phyloP scores from a whole-genome alignment of 53 echinoderm and acorn worm genomes.

The Holothuria leucospilota region DNA sequence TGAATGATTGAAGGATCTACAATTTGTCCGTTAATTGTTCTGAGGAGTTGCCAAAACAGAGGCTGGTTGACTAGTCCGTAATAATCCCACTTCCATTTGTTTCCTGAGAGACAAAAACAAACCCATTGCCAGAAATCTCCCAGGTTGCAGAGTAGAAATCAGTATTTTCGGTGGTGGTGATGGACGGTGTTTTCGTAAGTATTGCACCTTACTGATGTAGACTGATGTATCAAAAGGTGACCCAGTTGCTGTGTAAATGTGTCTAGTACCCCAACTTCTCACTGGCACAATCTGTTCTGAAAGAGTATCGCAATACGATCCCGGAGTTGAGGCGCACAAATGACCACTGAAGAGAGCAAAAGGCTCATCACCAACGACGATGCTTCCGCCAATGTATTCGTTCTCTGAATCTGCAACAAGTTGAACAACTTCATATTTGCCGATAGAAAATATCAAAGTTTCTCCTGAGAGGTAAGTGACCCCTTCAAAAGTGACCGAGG shows the following conservation, averaged over 20 bases:
- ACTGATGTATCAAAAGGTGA: conserved; percentile 26
- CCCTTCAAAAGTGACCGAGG: conserved; percentile 54
- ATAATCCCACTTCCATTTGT: conserved; percentile 65
- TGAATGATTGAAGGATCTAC: conserved; percentile 76
- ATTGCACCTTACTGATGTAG: conserved; percentile 57
- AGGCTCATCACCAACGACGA: conserved; percentile 63
- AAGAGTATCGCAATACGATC: conserved; percentile 60
- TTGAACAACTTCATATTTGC: conserved; percentile 64
- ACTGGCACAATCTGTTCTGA: conserved; percentile 68
- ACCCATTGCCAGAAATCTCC: conserved; percentile 64
- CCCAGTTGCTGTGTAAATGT: conserved; percentile 62
- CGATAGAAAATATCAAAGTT: conserved; percentile 37
- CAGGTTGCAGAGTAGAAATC: conserved; percentile 33
- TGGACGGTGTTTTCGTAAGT: conserved; percentile 30
- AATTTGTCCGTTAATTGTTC: conserved; percentile 6
- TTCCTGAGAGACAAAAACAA: no score
- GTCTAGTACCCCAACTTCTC: conserved; percentile 65
- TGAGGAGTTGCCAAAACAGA: conserved; percentile 62
- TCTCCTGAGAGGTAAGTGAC: conserved; percentile 56
- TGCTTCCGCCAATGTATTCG: conserved; percentile 60
- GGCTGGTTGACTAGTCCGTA: conserved; percentile 56
- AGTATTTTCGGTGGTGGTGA: conserved; percentile 34
- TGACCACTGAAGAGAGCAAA: conserved; percentile 61
- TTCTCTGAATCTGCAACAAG: conserved; percentile 10
- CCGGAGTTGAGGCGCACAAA: conserved; percentile 46